Conservation (phyloP, 2,797 vertebrate species). For the Myotis daubentonii region DNA sequence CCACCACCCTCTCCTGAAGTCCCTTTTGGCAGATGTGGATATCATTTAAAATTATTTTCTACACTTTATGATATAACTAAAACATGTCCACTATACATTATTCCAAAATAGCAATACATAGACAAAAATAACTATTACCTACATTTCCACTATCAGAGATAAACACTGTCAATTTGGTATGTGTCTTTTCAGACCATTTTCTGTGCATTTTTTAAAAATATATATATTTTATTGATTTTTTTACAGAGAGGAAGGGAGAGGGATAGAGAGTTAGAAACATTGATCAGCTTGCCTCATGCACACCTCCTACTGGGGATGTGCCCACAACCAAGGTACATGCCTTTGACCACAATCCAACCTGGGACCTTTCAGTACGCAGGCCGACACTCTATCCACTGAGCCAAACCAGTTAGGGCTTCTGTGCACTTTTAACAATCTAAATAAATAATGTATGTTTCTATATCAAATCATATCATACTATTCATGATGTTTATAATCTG, state of each 20-base stretch:
- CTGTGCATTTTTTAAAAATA: not conserved
- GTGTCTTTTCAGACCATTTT: not conserved
- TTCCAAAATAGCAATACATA: not conserved
- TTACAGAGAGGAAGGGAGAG: no score
- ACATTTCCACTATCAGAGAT: not conserved
- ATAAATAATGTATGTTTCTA: slow-evolving; percentile 1
- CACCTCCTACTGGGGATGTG: no score
- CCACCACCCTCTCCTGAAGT: not conserved
- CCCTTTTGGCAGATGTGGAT: not conserved
- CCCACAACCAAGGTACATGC: no score
- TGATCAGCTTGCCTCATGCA: no score
- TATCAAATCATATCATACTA: not conserved
- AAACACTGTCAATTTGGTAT: not conserved
- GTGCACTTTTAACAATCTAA: slow-evolving; percentile 31
- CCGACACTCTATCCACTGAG: no score
- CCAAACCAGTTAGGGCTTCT: no score
- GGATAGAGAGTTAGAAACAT: no score
- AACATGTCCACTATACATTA: not conserved
- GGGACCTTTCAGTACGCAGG: no score
- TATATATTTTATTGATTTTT: no score
- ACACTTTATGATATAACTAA: not conserved
- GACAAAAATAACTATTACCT: not conserved
- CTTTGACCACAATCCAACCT: no score
- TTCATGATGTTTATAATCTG: not conserved
- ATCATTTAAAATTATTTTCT: slow-evolving; percentile 11